Evolutionary conservation across 2,113 vertebrate species (phyloP).

Genomic region (Scophthalmus maximus): DNA sequence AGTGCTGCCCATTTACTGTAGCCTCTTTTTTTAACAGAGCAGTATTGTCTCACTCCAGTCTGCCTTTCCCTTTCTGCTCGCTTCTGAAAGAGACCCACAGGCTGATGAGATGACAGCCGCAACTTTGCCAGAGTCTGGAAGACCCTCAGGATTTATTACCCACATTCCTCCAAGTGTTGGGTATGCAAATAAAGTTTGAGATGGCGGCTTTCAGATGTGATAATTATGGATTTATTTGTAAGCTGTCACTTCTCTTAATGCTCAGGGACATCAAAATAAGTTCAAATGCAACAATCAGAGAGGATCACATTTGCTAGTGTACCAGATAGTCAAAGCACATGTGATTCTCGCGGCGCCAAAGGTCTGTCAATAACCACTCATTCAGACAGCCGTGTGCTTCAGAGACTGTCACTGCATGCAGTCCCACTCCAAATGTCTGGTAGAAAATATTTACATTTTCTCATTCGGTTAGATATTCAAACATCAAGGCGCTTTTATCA

Average conservation of each 20-base stretch:
- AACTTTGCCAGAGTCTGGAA: slow-evolving; percentile 77
- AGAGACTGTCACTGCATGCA: slow-evolving; percentile 76
- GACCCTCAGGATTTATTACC: slow-evolving; percentile 81
- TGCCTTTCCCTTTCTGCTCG: slow-evolving; percentile 64
- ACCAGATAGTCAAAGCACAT: slow-evolving; percentile 81
- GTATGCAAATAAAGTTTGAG: slow-evolving; percentile 84
- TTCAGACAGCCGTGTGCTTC: slow-evolving; percentile 81
- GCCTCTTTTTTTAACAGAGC: slow-evolving; percentile 70
- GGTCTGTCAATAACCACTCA: slow-evolving; percentile 85
- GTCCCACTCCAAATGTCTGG: slow-evolving; percentile 77
- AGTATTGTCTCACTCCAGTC: slow-evolving; percentile 72
- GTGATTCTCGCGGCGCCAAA: slow-evolving; percentile 77
- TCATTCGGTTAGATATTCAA: slow-evolving; percentile 72
- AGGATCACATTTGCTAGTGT: slow-evolving; percentile 82
- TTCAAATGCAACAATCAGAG: slow-evolving; percentile 84
- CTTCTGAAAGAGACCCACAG: slow-evolving; percentile 75
- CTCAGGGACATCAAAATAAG: slow-evolving; percentile 87
- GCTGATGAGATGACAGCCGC: slow-evolving; percentile 78
- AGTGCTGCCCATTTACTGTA: slow-evolving; percentile 77
- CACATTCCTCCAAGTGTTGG: slow-evolving; percentile 78
- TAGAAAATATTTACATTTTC: slow-evolving; percentile 81
- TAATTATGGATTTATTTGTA: slow-evolving; percentile 90
- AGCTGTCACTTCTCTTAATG: slow-evolving; percentile 87
- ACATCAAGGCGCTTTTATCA: slow-evolving; percentile 77
- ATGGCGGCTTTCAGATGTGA: slow-evolving; percentile 82